Base-by-base conservation (phyloP, 2,797 vertebrate species). In the Xenopus petersii region DNA sequence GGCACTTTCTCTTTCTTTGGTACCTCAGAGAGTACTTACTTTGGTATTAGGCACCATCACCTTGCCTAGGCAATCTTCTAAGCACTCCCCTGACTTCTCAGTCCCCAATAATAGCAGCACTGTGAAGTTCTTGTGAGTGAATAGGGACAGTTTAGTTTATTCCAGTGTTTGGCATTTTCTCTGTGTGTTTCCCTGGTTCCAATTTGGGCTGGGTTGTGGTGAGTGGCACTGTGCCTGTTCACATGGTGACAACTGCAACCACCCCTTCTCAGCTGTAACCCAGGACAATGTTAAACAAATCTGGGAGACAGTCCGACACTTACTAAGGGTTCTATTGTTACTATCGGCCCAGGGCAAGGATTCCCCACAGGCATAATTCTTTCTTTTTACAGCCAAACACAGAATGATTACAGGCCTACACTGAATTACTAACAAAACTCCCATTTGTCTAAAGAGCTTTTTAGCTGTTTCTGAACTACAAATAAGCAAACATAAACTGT, bases 191-290 rank as follows among this genome's bases (percentile, higher is more conserved):
- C 64, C 47, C 17, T 30, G 24, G 48, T 61, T 49, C 33, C 54
- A 51, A 51, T 36, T 12, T 17, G 75, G 80, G 10, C 63, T 6
- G 73, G 67, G 13, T 77, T 75, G 74, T 80, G 62, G 59, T 0
- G 0, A 69, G 83, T 67, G 71, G 83, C 81, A 77, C 80, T 61
- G 71, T 69, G 66, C 54, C 36, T n/a, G 81, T 86, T 4, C 46
- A 79, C 75, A 5, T 12, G 68, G 87, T 82, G 81, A 87, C 0
- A 0, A 75, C 80, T 81, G 79, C 51, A 46, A 17, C 7, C 42
- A 66, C 12, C 10, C 42, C 36, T 63, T 12, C 24, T 15, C 6
- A 16, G 9, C 60, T 17, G 71, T 79, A 46, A 70, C 76, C 30
- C 5, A 3, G 65, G 48, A 66, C 71, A 74, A 10, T 70, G 42